Conservation (phyloP, 2,113 vertebrate genomes). For the Amphiprion ocellaris region DNA sequence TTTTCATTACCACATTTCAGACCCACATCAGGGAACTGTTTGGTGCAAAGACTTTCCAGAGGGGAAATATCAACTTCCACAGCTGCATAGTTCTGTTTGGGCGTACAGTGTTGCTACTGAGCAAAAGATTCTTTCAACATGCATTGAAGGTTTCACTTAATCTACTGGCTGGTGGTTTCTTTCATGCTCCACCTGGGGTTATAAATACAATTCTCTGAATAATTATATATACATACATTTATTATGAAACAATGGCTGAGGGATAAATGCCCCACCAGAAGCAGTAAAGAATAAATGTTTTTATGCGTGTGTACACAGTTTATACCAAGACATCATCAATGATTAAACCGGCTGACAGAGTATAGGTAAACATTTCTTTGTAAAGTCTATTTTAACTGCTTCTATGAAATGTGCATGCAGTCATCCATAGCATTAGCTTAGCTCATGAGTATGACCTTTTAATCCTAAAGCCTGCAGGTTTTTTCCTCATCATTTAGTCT, state of each 20-base stretch:
- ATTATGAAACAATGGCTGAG: neutral
- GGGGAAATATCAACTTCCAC: no score
- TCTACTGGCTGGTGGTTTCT: no score
- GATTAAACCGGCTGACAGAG: neutral
- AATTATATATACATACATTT: neutral
- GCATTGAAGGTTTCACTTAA: no score
- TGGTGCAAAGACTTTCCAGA: no score
- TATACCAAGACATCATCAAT: neutral
- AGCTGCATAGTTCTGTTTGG: no score
- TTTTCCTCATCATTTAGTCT: neutral
- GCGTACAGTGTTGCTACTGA: no score
- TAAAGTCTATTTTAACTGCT: neutral
- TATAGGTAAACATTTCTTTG: neutral
- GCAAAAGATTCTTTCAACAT: no score
- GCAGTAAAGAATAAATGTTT: neutral
- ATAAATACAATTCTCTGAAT: neutral
- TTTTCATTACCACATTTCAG: neutral
- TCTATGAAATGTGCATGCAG: neutral
- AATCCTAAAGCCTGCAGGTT: neutral
- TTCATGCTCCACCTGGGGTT: neutral
- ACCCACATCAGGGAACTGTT: no score
- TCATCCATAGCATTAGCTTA: neutral
- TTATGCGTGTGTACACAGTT: neutral
- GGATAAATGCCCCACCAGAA: neutral
- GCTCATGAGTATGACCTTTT: neutral